A percentile compares a stretch with the other conserved stretches of the same genome.
Evolutionary conservation across 2,888 invertebrate species (phyloP).

Genomic region (Melangyna quadrimaculata): DNA sequence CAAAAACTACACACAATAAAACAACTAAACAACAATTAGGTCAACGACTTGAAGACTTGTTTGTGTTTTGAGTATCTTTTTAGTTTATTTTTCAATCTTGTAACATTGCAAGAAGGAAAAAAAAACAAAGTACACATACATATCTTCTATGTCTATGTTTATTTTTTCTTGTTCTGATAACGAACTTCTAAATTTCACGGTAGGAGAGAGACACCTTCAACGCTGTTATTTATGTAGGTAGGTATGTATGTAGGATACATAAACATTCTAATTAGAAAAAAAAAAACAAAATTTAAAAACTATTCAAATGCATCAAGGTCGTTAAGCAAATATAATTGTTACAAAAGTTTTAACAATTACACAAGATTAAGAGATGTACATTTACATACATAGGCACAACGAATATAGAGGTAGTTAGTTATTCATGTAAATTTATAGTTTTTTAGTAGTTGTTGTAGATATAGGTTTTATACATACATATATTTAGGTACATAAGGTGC

Average conservation of each 20-base stretch:
- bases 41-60: constrained; percentile 71
- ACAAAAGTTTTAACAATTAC: constrained; percentile 15
- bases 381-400: too few relatives aligned
- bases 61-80: constrained; percentile 59
- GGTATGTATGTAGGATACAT: too few relatives aligned
- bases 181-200: constrained; percentile 1
- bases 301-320: constrained; percentile 20
- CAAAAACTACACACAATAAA: constrained; percentile 11
- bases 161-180: neutral
- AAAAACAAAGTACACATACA: neutral
- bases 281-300: neutral
- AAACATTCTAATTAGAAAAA: neutral
- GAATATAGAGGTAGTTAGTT: neutral
- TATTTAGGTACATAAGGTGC: too few relatives aligned
- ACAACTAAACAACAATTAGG: constrained; percentile 62
- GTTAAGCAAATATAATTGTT: neutral
- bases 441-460: neutral
- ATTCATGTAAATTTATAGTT: neutral
- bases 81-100: constrained; percentile 33
- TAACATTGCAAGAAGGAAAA: constrained; percentile 1
- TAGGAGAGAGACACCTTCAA: neutral
- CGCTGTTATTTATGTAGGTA: neutral
- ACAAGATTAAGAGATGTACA: neutral
- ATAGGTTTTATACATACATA: too few relatives aligned
- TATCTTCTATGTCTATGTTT: constrained; percentile 12